Conservation (phyloP, 2,113 vertebrate genomes). For the Triplophysa rosa region DNA sequence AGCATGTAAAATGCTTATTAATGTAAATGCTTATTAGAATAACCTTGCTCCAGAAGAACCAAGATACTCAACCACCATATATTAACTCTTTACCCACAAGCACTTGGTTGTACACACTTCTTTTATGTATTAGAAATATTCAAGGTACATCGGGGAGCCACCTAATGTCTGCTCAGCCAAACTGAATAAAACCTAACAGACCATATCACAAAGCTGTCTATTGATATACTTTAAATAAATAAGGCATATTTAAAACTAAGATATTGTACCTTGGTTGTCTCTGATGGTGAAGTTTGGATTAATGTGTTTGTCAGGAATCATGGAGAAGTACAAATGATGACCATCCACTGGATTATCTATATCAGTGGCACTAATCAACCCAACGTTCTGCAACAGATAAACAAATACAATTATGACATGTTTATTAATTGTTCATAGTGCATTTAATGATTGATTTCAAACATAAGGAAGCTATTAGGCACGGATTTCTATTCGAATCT, state of each 20-base stretch:
- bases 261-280: constrained; percentile 87
- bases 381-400: constrained; percentile 77
- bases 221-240: neutral
- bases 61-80: too few species aligned
- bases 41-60: too few species aligned
- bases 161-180: too few species aligned
- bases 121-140: too few species aligned
- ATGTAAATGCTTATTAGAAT: too few species aligned
- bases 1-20: too few species aligned
- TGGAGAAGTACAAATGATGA: constrained; percentile 83
- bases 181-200: too few species aligned
- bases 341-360: constrained; percentile 78
- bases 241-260: neutral
- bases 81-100: too few species aligned
- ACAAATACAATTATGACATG: neutral
- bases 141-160: too few species aligned
- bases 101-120: too few species aligned
- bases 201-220: neutral
- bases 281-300: constrained; percentile 83
- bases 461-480: neutral
- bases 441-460: too few species aligned
- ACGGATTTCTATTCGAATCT: neutral
- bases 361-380: constrained; percentile 86
- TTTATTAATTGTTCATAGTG: too few species aligned
- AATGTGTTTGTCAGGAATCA: constrained; percentile 75